Base-by-base conservation (phyloP, 2,113 vertebrate species). In the Brachypteracias leptosomus region DNA sequence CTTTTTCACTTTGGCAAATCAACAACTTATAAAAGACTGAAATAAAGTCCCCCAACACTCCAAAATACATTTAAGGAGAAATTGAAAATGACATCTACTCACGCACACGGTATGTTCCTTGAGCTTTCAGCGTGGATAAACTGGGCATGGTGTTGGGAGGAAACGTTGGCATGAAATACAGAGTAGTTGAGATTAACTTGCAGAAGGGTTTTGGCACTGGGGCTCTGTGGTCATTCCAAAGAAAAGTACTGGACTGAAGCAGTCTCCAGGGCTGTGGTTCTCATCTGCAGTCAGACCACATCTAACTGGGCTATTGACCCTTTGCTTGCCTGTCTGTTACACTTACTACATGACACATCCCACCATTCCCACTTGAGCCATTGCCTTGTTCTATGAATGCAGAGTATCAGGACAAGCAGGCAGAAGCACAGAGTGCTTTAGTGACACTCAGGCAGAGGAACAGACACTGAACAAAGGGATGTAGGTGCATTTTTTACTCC, bases 1-100 rank as follows among this genome's bases (percentile, higher is more conserved):
- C 71, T 88, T 40, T 67, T 93, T 70, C 46, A 62, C 63, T 74
- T 16, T 88, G 67, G 86, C 59, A 94, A 83, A 91, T 91, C 91
- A 91, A 55, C 82, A 91, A 54, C 59, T 83, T 88, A 51, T 18
- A 59, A 88, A 85, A 76, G 36, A 59, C 63, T 0, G 0, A 94
- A 91, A 88, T 51, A 76, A 91, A 88, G n/a, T n/a, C 54, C 83
- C 29, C 62, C 46, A 73, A 42, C 25, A 47, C 25, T 22, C 46
- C 22, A 62, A 70, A 83, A 80, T 73, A n/a, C 20, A 67, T 55
- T 88, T 28, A 66, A 62, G 29, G 29, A 91, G 36, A 91, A 93
- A 85, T 7, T 85, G 81, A 63, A 95, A 94, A 89, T 47, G 9
- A 52, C 81, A 76, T 51, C n/a, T 79, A 21, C 22, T 94, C 49